phyloP scores from a whole-genome alignment of 2,888 invertebrate species.

The Drosophila recens region DNA sequence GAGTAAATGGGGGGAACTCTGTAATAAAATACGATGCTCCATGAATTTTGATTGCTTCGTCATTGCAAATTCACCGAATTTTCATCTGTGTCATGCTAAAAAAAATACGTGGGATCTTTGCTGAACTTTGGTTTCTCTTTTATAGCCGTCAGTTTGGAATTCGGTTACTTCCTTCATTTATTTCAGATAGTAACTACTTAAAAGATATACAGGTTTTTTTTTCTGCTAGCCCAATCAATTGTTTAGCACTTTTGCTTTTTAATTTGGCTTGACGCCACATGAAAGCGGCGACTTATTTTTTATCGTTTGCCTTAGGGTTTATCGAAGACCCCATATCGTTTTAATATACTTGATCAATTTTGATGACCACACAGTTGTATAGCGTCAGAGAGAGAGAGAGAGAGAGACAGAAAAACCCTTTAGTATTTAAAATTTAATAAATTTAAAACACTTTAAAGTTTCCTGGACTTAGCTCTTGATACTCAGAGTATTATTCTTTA shows the following conservation, averaged over 20 bases:
- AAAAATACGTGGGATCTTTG: background rate
- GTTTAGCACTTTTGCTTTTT: constrained; percentile 17
- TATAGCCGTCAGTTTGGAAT: background rate
- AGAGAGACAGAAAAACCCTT: too few species aligned
- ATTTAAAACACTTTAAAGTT: background rate
- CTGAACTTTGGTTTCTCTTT: constrained; percentile 2
- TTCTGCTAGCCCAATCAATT: constrained; percentile 1
- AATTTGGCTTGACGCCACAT: constrained; percentile 2
- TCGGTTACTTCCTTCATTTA: background rate
- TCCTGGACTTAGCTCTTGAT: background rate
- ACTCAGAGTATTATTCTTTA: background rate
- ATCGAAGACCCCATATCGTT: constrained; percentile 4
- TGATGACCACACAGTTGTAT: constrained; percentile 21
- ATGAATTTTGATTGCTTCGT: constrained; percentile 47
- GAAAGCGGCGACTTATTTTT: constrained; percentile 1
- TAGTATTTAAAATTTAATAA: background rate
- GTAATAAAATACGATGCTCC: constrained; percentile 28
- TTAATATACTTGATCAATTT: constrained; percentile 15
- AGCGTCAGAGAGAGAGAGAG: too few species aligned
- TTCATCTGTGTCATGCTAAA: constrained; percentile 28
- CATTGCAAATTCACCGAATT: constrained; percentile 45
- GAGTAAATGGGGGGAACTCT: constrained; percentile 4
- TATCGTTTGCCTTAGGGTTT: constrained; percentile 13
- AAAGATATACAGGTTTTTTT: background rate
- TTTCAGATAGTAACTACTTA: too few species aligned